Base-by-base conservation (phyloP, 1,140 invertebrate species). In the Hyphantria cunea region DNA sequence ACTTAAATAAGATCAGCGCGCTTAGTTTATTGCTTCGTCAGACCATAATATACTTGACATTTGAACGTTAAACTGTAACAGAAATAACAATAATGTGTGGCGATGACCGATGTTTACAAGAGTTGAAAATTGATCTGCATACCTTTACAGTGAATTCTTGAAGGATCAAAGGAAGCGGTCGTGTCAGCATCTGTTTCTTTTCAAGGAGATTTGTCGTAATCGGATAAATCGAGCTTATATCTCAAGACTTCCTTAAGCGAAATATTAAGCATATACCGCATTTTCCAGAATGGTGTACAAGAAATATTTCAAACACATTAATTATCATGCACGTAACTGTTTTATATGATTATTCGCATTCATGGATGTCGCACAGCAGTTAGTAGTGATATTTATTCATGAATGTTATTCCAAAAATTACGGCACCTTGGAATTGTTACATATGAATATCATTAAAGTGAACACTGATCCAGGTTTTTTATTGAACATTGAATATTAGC, bases 201-300 rank as follows among this genome's bases (percentile, higher is more conserved):
- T 83, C 80, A 74, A 73, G 41, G 55, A 48, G 68, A 68, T 74
- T 77, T 74, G 72, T 83, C 74, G 74, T 81, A 79, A 84, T 84
- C 72, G 71, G 78, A 78, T 81, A 86, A 81, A 79, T 80, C 69
- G 64, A 74, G 61, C 72, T 78, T 74, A 74, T 68, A 50, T 60
- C 70, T 71, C 68, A 80, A 70, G 72, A 80, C 65, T 80, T 80
- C 74, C 73, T 80, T 69, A 66, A 53, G 63, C 50, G 61, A 78
- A 78, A 68, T 73, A 66, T 47, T 45, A 13, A 17, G 39, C 53
- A 14, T 9, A 54, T 41, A 47, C 31, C 17, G 7, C 7, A 39
- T 39, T 39, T n/a, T 39, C n/a, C 9, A 39, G 54, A 14, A 33
- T 8, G 13, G 15, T 14, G 41, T 15, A n/a, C n/a, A n/a, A 44